These are phyloP conservation scores for Platorchestia sp. DNA, from an alignment of 1,140 invertebrate genomes.

Conservation along the genomic window DNA sequence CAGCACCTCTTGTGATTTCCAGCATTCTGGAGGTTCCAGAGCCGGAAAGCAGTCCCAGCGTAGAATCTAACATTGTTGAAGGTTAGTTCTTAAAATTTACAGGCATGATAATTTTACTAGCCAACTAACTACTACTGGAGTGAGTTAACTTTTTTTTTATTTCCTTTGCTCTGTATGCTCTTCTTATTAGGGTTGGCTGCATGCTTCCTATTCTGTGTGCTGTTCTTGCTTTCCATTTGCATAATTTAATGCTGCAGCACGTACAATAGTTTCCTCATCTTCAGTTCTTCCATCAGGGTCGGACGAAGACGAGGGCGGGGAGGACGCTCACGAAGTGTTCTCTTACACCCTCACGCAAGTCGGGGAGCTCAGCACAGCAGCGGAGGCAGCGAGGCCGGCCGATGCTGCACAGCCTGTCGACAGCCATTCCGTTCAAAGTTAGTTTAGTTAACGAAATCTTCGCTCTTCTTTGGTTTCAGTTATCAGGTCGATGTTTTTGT, in stretches of 20 bases:
- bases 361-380: neutral
- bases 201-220: neutral
- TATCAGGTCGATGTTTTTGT: too few species aligned
- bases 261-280: neutral
- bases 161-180: neutral
- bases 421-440: neutral
- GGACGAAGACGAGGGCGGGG: slow-evolving; percentile 20
- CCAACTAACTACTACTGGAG: neutral
- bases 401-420: neutral
- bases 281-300: neutral
- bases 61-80: neutral
- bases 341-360: slow-evolving; percentile 8
- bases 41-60: slow-evolving; percentile 41
- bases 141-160: neutral
- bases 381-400: neutral
- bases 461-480: neutral
- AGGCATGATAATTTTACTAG: neutral
- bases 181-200: neutral
- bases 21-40: slow-evolving; percentile 63
- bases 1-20: slow-evolving; percentile 55
- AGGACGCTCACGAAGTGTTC: slow-evolving; percentile 32
- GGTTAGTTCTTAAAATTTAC: neutral
- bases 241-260: neutral
- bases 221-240: neutral
- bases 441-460: neutral